Conservation (phyloP, 1,140 invertebrate genomes). For the Drosophila athabasca region DNA sequence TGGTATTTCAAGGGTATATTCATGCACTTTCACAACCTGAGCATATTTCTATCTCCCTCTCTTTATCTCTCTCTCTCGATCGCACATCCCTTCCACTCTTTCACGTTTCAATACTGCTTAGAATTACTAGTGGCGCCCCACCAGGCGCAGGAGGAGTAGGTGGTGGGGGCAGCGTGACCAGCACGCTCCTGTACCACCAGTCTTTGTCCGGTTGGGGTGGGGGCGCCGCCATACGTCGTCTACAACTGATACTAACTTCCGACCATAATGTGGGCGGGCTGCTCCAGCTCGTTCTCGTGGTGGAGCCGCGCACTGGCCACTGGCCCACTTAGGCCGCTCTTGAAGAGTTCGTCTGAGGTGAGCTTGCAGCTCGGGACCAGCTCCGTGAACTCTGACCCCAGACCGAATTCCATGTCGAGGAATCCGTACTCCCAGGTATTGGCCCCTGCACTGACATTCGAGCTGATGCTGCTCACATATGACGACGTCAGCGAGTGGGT, state of each 20-base stretch:
- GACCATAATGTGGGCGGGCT: slow-evolving; percentile 83
- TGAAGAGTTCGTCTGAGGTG: slow-evolving; percentile 88
- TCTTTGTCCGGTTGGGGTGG: background rate
- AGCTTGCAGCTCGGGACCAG: slow-evolving; percentile 86
- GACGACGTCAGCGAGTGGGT: slow-evolving; percentile 79
- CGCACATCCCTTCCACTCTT: slow-evolving; percentile 1
- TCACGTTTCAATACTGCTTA: slow-evolving; percentile 67
- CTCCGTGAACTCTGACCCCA: slow-evolving; percentile 85
- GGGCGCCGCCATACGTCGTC: slow-evolving; percentile 3
- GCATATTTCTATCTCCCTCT: slow-evolving; percentile 48
- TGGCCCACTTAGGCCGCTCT: slow-evolving; percentile 70
- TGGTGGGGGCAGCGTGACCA: slow-evolving; percentile 42
- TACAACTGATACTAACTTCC: slow-evolving; percentile 84
- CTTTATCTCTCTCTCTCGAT: slow-evolving; percentile 11
- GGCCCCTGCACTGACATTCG: slow-evolving; percentile 61
- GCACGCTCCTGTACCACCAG: slow-evolving; percentile 43
- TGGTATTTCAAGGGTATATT: slow-evolving; percentile 22
- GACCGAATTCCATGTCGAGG: slow-evolving; percentile 85
- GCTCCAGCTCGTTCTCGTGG: slow-evolving; percentile 80
- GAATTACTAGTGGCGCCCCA: slow-evolving; percentile 54
- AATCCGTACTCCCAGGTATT: slow-evolving; percentile 83
- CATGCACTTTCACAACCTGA: slow-evolving; percentile 77
- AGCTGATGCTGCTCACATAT: slow-evolving; percentile 76
- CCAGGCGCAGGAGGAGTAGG: background rate
- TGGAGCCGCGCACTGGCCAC: slow-evolving; percentile 55